phyloP scores from a whole-genome alignment of 2,888 invertebrate species.

The Drosophila affinis region DNA sequence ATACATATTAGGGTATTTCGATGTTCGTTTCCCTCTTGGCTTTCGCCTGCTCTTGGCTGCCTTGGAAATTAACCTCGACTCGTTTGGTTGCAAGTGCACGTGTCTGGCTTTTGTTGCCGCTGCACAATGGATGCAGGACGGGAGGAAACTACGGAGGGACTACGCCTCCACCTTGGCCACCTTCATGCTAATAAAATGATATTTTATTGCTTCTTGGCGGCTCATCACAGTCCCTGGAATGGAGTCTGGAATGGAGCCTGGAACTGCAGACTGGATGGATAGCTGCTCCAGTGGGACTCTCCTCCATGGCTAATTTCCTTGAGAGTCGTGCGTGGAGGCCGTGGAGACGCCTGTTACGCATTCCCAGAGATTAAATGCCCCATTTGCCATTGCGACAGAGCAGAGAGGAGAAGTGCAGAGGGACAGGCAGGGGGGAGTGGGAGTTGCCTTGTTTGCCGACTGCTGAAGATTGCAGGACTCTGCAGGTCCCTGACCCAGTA shows the following conservation, averaged over 20 bases:
- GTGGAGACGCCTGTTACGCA: slow-evolving; percentile 32
- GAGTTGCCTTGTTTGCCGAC: slow-evolving; percentile 25
- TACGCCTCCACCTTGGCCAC: slow-evolving; percentile 33
- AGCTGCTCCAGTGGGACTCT: not conserved
- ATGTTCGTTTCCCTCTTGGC: not conserved
- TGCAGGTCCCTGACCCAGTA: slow-evolving; percentile 80
- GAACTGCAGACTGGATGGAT: slow-evolving; percentile 24
- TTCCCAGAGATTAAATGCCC: slow-evolving; percentile 40
- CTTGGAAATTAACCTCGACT: slow-evolving; percentile 13
- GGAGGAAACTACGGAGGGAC: no score
- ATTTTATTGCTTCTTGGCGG: slow-evolving; percentile 81
- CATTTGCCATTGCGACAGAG: slow-evolving; percentile 50
- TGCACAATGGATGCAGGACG: slow-evolving; percentile 30
- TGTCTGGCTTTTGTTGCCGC: slow-evolving; percentile 62
- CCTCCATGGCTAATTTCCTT: slow-evolving; percentile 60
- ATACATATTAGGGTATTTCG: slow-evolving; percentile 12
- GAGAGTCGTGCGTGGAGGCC: slow-evolving; percentile 62
- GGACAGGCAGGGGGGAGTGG: slow-evolving; percentile 20
- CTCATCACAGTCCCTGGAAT: slow-evolving; percentile 73
- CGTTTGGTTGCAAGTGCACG: slow-evolving; percentile 70
- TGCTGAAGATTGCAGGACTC: slow-evolving; percentile 66
- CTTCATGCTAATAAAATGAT: slow-evolving; percentile 78
- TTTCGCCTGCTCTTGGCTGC: not conserved
- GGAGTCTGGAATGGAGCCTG: slow-evolving; percentile 13
- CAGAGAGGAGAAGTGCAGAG: not conserved